Percentiles rank a stretch among this genome's conserved stretches.
These are phyloP conservation scores for Drosophila nigricruria DNA, from an alignment of 2,888 invertebrate species.

Conservation along the genomic window DNA sequence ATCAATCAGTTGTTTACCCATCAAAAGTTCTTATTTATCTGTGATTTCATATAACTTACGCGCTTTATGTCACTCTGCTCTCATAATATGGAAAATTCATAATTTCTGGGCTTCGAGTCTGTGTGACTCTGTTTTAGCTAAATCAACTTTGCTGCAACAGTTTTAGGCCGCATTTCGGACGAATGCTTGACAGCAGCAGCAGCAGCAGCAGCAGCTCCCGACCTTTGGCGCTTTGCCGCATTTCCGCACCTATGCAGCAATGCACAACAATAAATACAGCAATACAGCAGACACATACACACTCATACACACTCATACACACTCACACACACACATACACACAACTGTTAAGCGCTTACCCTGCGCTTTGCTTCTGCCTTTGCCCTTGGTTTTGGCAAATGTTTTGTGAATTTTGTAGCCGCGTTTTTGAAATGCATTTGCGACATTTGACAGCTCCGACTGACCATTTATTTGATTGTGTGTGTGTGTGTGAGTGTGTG, in stretches of 20 bases:
- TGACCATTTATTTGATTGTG: conserved; percentile 58
- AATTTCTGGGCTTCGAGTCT: background rate
- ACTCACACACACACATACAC: background rate
- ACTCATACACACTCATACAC: background rate
- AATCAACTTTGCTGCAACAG: conserved; percentile 1
- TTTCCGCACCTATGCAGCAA: conserved; percentile 30
- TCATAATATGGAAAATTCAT: background rate
- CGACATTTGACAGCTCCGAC: conserved; percentile 74
- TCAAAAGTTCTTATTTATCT: too few species aligned
- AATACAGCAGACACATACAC: background rate
- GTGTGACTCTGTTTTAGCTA: conserved; percentile 1
- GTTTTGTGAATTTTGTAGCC: conserved; percentile 68
- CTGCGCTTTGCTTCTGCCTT: background rate
- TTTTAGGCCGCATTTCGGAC: conserved; percentile 1
- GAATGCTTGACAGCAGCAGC: too few species aligned
- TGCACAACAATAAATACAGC: conserved; percentile 16
- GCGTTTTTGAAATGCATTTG: conserved; percentile 76
- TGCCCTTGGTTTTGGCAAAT: conserved; percentile 41
- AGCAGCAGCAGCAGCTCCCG: background rate
- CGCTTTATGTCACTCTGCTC: too few species aligned
- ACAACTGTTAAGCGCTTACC: conserved; percentile 5
- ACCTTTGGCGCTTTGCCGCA: conserved; percentile 23
- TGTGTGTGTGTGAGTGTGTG: conserved; percentile 28
- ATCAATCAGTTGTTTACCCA: too few species aligned
- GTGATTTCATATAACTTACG: background rate